Percentiles rank a stretch among this genome's conserved stretches.
Conservation (phyloP, 2,888 invertebrate genomes). For the Yponomeuta malinellus region DNA sequence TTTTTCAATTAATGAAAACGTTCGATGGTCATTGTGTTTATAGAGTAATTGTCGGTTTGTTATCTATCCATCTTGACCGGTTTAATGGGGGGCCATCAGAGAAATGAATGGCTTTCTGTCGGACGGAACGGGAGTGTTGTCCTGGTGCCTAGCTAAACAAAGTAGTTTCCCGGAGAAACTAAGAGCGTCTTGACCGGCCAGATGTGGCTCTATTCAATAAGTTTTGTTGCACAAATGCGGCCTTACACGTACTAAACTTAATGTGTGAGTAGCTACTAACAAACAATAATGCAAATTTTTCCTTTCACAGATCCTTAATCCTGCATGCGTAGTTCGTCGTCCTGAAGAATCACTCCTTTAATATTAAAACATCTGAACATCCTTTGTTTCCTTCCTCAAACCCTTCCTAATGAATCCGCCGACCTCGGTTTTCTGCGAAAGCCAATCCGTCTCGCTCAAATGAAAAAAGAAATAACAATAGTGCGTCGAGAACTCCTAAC, state of each 20-base stretch:
- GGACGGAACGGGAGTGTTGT: slow-evolving; percentile 48
- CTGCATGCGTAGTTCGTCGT: not conserved
- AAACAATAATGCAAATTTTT: not conserved
- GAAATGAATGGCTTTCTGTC: slow-evolving; percentile 62
- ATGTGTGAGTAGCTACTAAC: not conserved
- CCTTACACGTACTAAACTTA: not conserved
- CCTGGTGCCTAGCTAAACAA: slow-evolving; percentile 42
- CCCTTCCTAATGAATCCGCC: not conserved
- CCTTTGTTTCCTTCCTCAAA: not conserved
- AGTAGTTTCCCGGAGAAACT: slow-evolving; percentile 47
- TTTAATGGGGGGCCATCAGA: slow-evolving; percentile 71
- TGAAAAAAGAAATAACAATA: not conserved
- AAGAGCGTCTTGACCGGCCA: not conserved
- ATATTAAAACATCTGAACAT: not conserved
- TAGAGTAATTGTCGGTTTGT: slow-evolving; percentile 71
- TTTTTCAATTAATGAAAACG: slow-evolving; percentile 73
- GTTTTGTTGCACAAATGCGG: too few relatives aligned
- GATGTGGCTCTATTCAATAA: not conserved
- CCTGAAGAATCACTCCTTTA: not conserved
- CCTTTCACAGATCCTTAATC: not conserved
- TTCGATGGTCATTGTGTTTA: slow-evolving; percentile 71
- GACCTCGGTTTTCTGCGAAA: not conserved
- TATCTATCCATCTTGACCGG: slow-evolving; percentile 71
- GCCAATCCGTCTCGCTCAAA: not conserved
- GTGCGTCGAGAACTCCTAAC: not conserved